phyloP scores from a whole-genome alignment of 1,140 invertebrate species.

The Tachypleus tridentatus region DNA sequence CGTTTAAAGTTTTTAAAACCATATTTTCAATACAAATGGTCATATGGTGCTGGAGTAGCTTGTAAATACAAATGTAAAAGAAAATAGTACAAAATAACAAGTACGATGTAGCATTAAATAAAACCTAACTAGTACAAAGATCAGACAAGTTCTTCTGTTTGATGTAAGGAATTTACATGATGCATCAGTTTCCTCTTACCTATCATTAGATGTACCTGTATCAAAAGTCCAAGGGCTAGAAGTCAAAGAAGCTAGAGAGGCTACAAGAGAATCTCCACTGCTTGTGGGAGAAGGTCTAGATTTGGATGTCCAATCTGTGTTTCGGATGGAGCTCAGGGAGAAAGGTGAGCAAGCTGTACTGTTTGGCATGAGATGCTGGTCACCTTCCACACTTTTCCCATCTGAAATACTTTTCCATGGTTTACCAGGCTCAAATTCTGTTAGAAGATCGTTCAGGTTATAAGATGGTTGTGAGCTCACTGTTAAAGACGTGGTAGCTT shows the following conservation, averaged over 20 bases:
- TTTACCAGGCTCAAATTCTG: constrained; percentile 95
- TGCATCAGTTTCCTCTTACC: too few species aligned
- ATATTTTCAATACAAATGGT: too few species aligned
- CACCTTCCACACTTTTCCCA: constrained; percentile 92
- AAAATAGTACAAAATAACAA: too few species aligned
- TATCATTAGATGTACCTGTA: too few species aligned
- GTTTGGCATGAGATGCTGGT: constrained; percentile 91
- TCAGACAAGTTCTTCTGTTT: too few species aligned
- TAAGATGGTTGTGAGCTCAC: constrained; percentile 29
- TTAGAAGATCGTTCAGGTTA: constrained; percentile 76
- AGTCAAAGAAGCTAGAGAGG: constrained; percentile 47
- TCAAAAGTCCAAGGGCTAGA: constrained; percentile 81
- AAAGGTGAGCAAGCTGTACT: constrained; percentile 80
- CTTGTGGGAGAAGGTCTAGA: constrained; percentile 38
- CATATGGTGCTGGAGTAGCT: too few species aligned
- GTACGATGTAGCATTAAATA: too few species aligned
- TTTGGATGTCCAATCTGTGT: constrained; percentile 54
- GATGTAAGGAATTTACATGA: too few species aligned
- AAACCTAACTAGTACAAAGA: too few species aligned
- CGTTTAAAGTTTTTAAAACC: too few species aligned
- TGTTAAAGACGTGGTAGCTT: not conserved
- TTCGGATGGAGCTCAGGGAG: constrained; percentile 74
- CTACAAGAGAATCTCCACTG: constrained; percentile 43
- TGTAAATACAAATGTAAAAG: too few species aligned
- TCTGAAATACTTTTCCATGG: constrained; percentile 84